Evolutionary conservation across 2,888 invertebrate genomes (phyloP), one percentile per base, ranked within the genome.

Genomic region (Periphyllus acericola): DNA sequence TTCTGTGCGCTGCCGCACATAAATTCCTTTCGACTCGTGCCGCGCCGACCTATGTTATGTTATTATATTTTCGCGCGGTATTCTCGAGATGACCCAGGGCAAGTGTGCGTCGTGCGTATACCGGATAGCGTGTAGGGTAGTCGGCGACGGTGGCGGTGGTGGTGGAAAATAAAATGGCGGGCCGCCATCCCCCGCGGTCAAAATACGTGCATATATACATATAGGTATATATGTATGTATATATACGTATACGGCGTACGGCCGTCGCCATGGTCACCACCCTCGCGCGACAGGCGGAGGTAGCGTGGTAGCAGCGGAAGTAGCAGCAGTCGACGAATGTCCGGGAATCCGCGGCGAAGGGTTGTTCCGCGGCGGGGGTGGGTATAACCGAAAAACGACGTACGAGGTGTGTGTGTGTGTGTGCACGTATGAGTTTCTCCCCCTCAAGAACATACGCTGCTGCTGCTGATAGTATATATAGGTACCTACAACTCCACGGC

Each of bases 261-360:
- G n/a, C 66, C 87, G 87, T 87, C 87, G 81, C 87, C 87, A 87
- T 87, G 87, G 87, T 87, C 87, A 87, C 87, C 87, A 87, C 81
- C 87, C 87, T 81, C 81, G 81, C 72, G n/a, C 36, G 83, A 3
- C 55, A 34, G 55, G 32, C 74, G 32, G 34, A 11, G 32, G 34
- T 19, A 14, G 71, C 60, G 60, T 32, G 46, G 32, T 40, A 29
- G 32, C 40, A 40, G 11, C 74, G 46, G 46, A 46, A 46, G 66
- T 74, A 32, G 32, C 55, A 36, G 36, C 52, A 76, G 34, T n/a
- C 80, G 74, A 40, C 81, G 81, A 40, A 75, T 72, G 87, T 81
- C 87, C 87, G 80, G 80, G 74, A 46, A 55, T 60, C 60, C 55
- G 80, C 29, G 55, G 4, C 34, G 71, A 34, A 6, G 55, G 85